These are phyloP conservation scores for Eumerus sabulonum DNA, from an alignment of 2,888 invertebrate genomes.

Conservation along the genomic window DNA sequence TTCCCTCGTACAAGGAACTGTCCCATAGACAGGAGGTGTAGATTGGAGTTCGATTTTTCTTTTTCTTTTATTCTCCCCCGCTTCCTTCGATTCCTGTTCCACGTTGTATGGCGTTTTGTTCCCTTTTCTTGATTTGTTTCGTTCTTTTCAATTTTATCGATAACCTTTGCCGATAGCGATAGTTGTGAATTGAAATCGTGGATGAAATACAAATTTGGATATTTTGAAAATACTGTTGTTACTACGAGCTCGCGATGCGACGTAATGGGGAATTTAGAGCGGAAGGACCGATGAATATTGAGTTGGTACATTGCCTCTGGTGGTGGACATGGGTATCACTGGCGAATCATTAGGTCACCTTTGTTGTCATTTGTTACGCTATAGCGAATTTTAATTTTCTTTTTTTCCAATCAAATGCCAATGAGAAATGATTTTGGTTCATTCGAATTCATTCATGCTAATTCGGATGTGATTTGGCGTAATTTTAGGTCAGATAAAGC, in stretches of 20 bases:
- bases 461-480: no score
- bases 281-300: slow-evolving; percentile 37
- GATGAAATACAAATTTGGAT: slow-evolving; percentile 50
- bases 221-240: slow-evolving; percentile 1
- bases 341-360: slow-evolving; percentile 49
- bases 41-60: slow-evolving; percentile 52
- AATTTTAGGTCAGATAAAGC: no score
- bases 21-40: slow-evolving; percentile 33
- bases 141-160: slow-evolving; percentile 54
- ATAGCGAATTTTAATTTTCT: slow-evolving; percentile 2
- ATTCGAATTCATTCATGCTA: no score
- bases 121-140: slow-evolving; percentile 35
- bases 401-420: no score
- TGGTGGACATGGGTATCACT: slow-evolving; percentile 44
- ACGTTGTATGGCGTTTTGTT: slow-evolving; percentile 10
- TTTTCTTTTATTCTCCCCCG: slow-evolving; percentile 44
- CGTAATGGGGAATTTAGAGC: slow-evolving; percentile 36
- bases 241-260: slow-evolving; percentile 2
- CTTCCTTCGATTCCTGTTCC: slow-evolving; percentile 27
- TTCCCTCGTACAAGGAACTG: neutral
- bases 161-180: slow-evolving; percentile 57
- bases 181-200: slow-evolving; percentile 62
- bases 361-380: slow-evolving; percentile 43
- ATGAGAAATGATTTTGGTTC: no score
- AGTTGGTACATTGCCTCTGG: slow-evolving; percentile 26